Percentiles rank a stretch among this genome's conserved stretches.
phyloP scores from a whole-genome alignment of 2,113 vertebrate genomes.

The Chaenocephalus aceratus region DNA sequence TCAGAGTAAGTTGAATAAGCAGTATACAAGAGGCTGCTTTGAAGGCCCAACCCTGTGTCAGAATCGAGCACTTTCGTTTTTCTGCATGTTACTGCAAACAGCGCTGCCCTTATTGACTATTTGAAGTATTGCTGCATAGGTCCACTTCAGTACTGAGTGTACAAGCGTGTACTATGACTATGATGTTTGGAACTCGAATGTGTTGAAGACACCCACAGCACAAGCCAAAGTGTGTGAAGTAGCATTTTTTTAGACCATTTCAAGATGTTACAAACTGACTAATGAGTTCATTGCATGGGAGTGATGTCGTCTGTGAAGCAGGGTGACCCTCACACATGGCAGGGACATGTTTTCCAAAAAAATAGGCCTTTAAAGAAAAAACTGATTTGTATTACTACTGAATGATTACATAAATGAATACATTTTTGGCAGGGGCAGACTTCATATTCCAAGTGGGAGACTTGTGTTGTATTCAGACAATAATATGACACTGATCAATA shows the following conservation, averaged over 20 bases:
- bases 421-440: background rate
- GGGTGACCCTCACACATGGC: background rate
- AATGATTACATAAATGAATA: conserved; percentile 7
- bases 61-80: conserved; percentile 35
- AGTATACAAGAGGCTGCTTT: conserved; percentile 43
- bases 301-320: background rate
- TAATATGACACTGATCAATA: background rate
- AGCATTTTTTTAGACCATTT: too few species aligned
- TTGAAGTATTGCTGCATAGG: conserved; percentile 31
- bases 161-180: conserved; percentile 4
- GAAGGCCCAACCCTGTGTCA: conserved; percentile 48
- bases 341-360: background rate
- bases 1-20: conserved; percentile 66
- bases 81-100: conserved; percentile 35
- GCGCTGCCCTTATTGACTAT: conserved; percentile 40
- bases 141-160: conserved; percentile 19
- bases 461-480: background rate
- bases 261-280: background rate
- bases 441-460: conserved; percentile 7
- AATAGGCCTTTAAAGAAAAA: conserved; percentile 20
- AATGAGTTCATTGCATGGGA: background rate
- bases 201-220: conserved; percentile 13
- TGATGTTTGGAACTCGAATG: conserved; percentile 10
- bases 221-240: background rate
- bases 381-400: background rate